Conservation (phyloP, 1,140 invertebrate genomes). For the Drosophila subpulchrella region DNA sequence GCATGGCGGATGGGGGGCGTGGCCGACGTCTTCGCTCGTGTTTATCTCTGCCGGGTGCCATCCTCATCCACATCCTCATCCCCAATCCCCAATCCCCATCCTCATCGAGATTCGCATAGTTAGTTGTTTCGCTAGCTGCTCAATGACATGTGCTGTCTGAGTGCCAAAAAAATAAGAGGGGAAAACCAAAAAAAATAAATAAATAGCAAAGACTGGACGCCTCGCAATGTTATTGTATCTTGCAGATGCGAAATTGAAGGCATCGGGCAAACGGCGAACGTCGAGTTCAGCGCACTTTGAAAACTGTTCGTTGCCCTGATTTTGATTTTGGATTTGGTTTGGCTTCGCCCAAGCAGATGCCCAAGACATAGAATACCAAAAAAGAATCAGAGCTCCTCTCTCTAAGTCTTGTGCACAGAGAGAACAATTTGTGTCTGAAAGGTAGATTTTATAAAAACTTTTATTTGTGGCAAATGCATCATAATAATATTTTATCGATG, state of each 20-base stretch:
- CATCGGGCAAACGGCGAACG: slow-evolving; percentile 11
- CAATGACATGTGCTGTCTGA: slow-evolving; percentile 74
- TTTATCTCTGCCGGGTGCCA: slow-evolving; percentile 46
- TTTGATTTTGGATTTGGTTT: slow-evolving; percentile 37
- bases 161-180: slow-evolving; percentile 60
- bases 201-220: slow-evolving; percentile 49
- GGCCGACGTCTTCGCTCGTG: slow-evolving; percentile 23
- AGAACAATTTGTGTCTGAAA: not conserved
- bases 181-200: slow-evolving; percentile 1
- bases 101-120: slow-evolving; percentile 36
- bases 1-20: not conserved
- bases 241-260: slow-evolving; percentile 53
- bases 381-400: not conserved
- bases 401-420: not conserved
- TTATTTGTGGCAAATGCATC: no score
- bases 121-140: slow-evolving; percentile 67
- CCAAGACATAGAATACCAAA: slow-evolving; percentile 12
- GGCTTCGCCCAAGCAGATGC: slow-evolving; percentile 30
- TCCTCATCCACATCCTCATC: not conserved
- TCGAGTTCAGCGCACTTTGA: slow-evolving; percentile 74
- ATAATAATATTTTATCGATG: no score
- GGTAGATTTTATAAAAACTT: no score
- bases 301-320: slow-evolving; percentile 66
- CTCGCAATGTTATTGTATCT: slow-evolving; percentile 61
- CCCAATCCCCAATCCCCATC: not conserved